phyloP scores from a whole-genome alignment of 2,888 invertebrate species.

The Parelbella ahira region DNA sequence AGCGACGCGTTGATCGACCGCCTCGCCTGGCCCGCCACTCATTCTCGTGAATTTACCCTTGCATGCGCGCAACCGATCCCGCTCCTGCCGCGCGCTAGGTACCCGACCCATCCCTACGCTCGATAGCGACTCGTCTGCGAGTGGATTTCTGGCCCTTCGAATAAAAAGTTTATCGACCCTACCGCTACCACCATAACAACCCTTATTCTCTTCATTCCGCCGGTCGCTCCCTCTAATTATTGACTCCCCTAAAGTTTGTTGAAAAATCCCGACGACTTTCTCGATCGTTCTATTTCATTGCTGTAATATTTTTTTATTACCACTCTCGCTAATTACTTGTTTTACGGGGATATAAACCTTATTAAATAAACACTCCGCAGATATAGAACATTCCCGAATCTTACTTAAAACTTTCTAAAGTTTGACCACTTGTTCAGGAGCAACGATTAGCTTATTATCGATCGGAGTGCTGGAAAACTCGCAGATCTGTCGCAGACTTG shows the following conservation, averaged over 20 bases:
- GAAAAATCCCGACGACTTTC: slow-evolving; percentile 58
- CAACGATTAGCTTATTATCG: too few relatives aligned
- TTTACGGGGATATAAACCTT: too few relatives aligned
- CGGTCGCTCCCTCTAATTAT: slow-evolving; percentile 77
- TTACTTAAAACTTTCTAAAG: too few relatives aligned
- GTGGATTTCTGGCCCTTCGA: slow-evolving; percentile 38
- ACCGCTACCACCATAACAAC: slow-evolving; percentile 64
- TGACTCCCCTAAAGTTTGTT: slow-evolving; percentile 75
- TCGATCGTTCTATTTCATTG: slow-evolving; percentile 59
- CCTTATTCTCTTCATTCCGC: slow-evolving; percentile 70
- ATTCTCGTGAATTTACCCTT: slow-evolving; percentile 66
- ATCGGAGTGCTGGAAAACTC: slow-evolving; percentile 8
- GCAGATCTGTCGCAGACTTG: slow-evolving; percentile 28
- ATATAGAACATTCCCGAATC: too few relatives aligned
- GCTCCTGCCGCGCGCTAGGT: slow-evolving; percentile 20
- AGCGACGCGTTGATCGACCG: slow-evolving; percentile 71
- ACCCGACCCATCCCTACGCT: slow-evolving; percentile 22
- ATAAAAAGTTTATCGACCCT: slow-evolving; percentile 73
- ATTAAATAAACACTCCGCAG: too few relatives aligned
- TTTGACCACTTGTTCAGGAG: too few relatives aligned
- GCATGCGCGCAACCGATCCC: slow-evolving; percentile 55
- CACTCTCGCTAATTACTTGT: slow-evolving; percentile 40
- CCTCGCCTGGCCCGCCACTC: slow-evolving; percentile 56
- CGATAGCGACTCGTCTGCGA: slow-evolving; percentile 27
- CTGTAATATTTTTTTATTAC: slow-evolving; percentile 67